phyloP scores from a whole-genome alignment of 1,140 invertebrate species.

The Dendroctonus ponderosae region DNA sequence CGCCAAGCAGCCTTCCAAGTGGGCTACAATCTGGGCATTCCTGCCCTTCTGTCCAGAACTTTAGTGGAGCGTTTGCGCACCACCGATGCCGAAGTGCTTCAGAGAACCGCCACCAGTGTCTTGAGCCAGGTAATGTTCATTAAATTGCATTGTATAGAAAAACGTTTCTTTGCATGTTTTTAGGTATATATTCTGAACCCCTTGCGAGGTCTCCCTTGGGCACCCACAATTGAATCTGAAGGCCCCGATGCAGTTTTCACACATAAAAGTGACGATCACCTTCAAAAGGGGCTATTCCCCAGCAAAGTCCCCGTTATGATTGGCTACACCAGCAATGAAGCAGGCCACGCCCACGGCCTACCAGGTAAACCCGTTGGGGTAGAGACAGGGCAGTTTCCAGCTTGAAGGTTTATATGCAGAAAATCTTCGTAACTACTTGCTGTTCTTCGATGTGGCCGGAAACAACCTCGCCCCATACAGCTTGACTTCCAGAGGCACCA shows the following conservation, averaged over 20 bases:
- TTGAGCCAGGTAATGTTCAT: too few species aligned
- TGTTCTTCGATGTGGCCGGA: conserved; percentile 12
- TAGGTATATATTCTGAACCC: conserved; percentile 14
- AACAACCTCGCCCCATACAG: conserved; percentile 20
- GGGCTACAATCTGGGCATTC: conserved; percentile 12
- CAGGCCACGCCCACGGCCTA: conserved; percentile 1
- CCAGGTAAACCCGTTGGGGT: background rate
- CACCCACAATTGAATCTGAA: conserved; percentile 28
- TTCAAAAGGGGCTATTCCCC: conserved; percentile 21
- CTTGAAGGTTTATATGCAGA: background rate
- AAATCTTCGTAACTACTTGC: conserved; percentile 3
- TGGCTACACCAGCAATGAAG: conserved; percentile 34
- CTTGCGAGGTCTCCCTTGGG: conserved; percentile 20
- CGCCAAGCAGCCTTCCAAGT: conserved; percentile 9
- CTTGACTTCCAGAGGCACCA: conserved; percentile 5
- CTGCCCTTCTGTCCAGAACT: conserved; percentile 2
- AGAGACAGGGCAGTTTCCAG: background rate
- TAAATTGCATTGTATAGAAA: background rate
- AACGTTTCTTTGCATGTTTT: background rate
- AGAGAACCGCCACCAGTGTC: background rate
- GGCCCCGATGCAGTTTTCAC: conserved; percentile 22
- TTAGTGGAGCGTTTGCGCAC: conserved; percentile 11
- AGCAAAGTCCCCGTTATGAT: conserved; percentile 31
- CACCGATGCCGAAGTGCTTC: conserved; percentile 18
- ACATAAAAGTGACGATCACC: conserved; percentile 12